Conservation (phyloP, 2,888 invertebrate species). For the Torymus texanus region DNA sequence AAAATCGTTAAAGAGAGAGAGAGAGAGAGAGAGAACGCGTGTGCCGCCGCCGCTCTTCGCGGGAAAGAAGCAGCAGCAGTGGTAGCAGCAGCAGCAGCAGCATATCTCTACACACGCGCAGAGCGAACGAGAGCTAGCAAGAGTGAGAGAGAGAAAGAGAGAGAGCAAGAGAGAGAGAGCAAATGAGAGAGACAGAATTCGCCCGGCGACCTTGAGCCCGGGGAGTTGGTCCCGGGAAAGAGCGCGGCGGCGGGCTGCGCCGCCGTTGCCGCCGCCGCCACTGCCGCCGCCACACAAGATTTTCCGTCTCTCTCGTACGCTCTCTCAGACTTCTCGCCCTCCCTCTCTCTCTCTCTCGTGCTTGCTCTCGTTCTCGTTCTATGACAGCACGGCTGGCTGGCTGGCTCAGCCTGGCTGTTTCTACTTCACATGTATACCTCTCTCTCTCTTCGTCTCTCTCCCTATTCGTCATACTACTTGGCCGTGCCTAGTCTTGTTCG, state of each 20-base stretch:
- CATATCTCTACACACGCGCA: not conserved
- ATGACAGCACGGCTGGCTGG: too few species aligned
- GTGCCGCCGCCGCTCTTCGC: not conserved
- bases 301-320: not conserved
- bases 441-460: too few species aligned
- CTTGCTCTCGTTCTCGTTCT: not conserved
- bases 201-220: slow-evolving; percentile 56
- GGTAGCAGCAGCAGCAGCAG: not conserved
- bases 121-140: not conserved
- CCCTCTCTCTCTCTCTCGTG: slow-evolving; percentile 22
- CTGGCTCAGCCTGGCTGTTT: not conserved
- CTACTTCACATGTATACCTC: slow-evolving; percentile 9
- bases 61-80: not conserved
- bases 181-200: slow-evolving; percentile 36
- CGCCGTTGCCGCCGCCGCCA: not conserved
- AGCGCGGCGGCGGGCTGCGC: slow-evolving; percentile 30
- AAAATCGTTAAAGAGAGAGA: slow-evolving; percentile 11
- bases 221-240: slow-evolving; percentile 54
- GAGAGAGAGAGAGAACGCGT: not conserved
- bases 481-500: too few species aligned
- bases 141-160: not conserved
- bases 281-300: not conserved
- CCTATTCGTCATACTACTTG: too few species aligned
- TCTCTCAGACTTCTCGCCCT: slow-evolving; percentile 3
- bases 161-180: slow-evolving; percentile 7